Evolutionary conservation across 2,797 vertebrate species (phyloP).

Genomic region (Xyrichtys novacula): DNA sequence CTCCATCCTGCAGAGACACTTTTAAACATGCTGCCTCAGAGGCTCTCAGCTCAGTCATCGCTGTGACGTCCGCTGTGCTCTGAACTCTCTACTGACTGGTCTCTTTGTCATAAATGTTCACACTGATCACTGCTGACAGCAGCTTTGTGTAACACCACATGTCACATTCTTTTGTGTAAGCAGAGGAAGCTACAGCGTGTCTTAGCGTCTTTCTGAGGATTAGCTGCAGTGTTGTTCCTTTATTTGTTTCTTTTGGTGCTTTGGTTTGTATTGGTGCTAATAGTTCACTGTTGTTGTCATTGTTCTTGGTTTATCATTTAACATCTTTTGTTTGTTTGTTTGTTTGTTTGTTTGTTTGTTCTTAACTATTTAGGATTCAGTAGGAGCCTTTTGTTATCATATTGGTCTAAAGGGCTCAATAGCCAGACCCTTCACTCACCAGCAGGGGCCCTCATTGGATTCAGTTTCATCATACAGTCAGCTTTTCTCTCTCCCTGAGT

Average conservation of each 20-base stretch:
- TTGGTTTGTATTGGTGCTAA: constrained; percentile 84
- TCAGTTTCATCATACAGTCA: constrained; percentile 10
- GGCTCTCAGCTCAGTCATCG: constrained; percentile 17
- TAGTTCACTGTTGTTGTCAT: constrained; percentile 55
- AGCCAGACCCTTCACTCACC: not conserved
- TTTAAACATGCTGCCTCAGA: constrained; percentile 21
- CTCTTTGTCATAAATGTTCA: not conserved
- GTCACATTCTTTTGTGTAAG: constrained; percentile 38
- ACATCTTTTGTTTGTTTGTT: constrained; percentile 42
- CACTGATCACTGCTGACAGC: constrained; percentile 33
- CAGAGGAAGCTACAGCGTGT: constrained; percentile 42
- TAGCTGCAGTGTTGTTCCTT: constrained; percentile 32
- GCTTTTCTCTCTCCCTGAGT: not conserved
- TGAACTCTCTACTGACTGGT: constrained; percentile 27
- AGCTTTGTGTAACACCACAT: constrained; percentile 33
- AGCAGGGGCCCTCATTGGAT: not conserved
- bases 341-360: no score
- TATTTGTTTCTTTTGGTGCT: constrained; percentile 73
- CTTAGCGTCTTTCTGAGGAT: constrained; percentile 18
- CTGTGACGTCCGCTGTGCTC: constrained; percentile 39
- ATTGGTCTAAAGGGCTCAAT: constrained; percentile 20
- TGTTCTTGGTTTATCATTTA: constrained; percentile 59
- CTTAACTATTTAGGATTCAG: constrained; percentile 43
- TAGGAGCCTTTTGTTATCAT: constrained; percentile 51
- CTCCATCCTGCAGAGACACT: constrained; percentile 13